Evolutionary conservation across 2,113 vertebrate species (phyloP).

Genomic region (human): GRCh38 chr1:16096501-16097000

Average conservation of each 20-base stretch:
- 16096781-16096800: not conserved
- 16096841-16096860: not conserved
- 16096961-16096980: not conserved
- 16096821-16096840: not conserved
- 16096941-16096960: not conserved
- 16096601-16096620: not conserved
- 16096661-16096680: not conserved
- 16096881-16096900: not conserved
- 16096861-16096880: not conserved
- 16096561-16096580: not conserved
- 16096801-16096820: too few species aligned
- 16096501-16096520: not conserved
- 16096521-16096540: not conserved
- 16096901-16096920: not conserved
- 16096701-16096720: not conserved
- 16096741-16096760: not conserved
- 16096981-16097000: not conserved
- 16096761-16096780: too few species aligned
- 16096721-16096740: not conserved
- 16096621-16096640: not conserved
- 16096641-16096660: not conserved
- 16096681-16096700: not conserved
- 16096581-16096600: not conserved
- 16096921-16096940: not conserved
- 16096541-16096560: slow-evolving; percentile 26